Conservation (phyloP, 37 sponge, comb jelly and placozoan species). For the Ephydatia muelleri region DNA sequence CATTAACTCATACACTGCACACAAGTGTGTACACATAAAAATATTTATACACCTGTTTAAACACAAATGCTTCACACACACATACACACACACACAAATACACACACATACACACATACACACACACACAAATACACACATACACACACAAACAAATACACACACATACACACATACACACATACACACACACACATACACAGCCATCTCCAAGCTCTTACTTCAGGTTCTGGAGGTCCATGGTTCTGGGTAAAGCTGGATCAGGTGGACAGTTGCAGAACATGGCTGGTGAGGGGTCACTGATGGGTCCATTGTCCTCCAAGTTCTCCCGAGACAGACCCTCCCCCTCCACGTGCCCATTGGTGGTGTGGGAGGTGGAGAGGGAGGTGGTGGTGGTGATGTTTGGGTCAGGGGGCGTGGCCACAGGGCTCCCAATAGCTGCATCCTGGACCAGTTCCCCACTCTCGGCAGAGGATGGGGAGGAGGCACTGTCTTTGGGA, state of each 20-base stretch:
- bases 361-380: background rate
- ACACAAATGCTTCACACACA: background rate
- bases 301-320: background rate
- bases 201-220: no score
- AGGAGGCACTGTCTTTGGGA: no score
- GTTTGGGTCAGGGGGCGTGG: no score
- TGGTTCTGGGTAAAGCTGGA: conserved; percentile 67
- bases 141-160: background rate
- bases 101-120: background rate
- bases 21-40: background rate
- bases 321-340: conserved; percentile 10
- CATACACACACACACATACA: background rate
- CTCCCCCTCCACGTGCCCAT: background rate
- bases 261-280: conserved; percentile 94
- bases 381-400: background rate
- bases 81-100: background rate
- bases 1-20: background rate
- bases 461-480: no score
- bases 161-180: background rate
- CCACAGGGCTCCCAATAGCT: no score
- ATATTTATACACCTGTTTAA: no score
- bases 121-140: conserved; percentile 7
- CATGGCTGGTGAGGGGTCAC: background rate
- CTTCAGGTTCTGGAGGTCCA: conserved; percentile 63
- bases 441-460: no score